phyloP scores from a whole-genome alignment of 2,113 vertebrate species.

The Ochotona princeps region DNA sequence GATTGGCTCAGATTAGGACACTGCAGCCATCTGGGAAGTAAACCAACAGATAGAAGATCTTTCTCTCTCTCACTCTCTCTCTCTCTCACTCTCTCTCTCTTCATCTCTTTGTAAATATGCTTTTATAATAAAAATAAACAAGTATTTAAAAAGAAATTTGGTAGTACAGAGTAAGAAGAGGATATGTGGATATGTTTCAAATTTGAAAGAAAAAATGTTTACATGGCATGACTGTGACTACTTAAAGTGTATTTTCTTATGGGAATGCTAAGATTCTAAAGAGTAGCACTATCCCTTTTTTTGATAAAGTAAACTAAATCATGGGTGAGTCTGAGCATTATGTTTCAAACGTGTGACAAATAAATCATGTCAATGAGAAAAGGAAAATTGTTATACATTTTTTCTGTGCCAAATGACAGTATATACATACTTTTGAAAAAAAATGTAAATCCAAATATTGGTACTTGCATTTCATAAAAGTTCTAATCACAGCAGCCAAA shows the following conservation, averaged over 20 bases:
- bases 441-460: background rate
- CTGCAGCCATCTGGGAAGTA: too few relatives aligned
- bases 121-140: too few relatives aligned
- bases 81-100: too few relatives aligned
- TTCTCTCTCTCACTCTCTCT: too few relatives aligned
- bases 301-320: background rate
- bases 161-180: too few relatives aligned
- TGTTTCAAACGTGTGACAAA: background rate
- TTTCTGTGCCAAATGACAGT: background rate
- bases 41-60: too few relatives aligned
- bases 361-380: constrained; percentile 1
- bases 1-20: too few relatives aligned
- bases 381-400: background rate
- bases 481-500: background rate
- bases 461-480: background rate
- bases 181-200: background rate
- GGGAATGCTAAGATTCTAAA: background rate
- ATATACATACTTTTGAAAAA: background rate
- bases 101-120: too few relatives aligned
- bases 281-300: background rate
- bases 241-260: constrained; percentile 21
- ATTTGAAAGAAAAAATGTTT: background rate
- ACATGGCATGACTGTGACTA: background rate
- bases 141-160: too few relatives aligned
- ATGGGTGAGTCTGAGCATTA: background rate